Conservation (phyloP, 2,888 invertebrate genomes). For the Sphaerophoria taeniata region DNA sequence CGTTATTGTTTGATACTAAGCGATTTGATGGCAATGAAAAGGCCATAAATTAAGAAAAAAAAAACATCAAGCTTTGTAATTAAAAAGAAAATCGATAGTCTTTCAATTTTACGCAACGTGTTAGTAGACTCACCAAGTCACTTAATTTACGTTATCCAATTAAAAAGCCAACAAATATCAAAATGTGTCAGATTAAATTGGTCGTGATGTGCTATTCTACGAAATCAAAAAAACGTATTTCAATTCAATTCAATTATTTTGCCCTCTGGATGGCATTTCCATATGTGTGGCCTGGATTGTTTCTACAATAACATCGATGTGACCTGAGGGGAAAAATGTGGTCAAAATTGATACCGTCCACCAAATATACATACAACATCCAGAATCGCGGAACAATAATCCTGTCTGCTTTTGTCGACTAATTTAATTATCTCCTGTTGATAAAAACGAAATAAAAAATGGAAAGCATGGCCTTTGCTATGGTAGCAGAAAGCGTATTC, state of each 20-base stretch:
- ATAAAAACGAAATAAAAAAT: constrained; percentile 18
- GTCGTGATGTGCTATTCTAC: constrained; percentile 47
- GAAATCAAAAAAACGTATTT: constrained; percentile 71
- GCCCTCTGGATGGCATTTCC: constrained; percentile 17
- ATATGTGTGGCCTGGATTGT: neutral
- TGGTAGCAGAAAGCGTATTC: constrained; percentile 13
- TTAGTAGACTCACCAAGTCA: constrained; percentile 34
- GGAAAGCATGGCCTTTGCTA: constrained; percentile 40
- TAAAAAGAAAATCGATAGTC: constrained; percentile 16
- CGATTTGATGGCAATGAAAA: neutral
- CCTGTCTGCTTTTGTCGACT: constrained; percentile 70
- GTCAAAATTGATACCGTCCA: constrained; percentile 18
- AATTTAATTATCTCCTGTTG: constrained; percentile 68
- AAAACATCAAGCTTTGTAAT: neutral
- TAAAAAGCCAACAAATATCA: constrained; percentile 70
- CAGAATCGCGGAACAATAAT: constrained; percentile 62
- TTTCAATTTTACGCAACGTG: constrained; percentile 27
- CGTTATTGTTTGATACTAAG: neutral
- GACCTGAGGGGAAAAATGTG: constrained; percentile 19
- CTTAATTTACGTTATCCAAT: constrained; percentile 71
- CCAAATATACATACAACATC: constrained; percentile 16
- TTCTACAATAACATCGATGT: constrained; percentile 1
- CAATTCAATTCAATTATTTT: constrained; percentile 73
- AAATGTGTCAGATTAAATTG: constrained; percentile 72
- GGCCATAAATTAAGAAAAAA: no score